A percentile compares a stretch with the other conserved stretches of the same genome.
These are phyloP conservation scores for Mellilla xanthometata DNA, from an alignment of 2,888 invertebrate species.

Conservation along the genomic window DNA sequence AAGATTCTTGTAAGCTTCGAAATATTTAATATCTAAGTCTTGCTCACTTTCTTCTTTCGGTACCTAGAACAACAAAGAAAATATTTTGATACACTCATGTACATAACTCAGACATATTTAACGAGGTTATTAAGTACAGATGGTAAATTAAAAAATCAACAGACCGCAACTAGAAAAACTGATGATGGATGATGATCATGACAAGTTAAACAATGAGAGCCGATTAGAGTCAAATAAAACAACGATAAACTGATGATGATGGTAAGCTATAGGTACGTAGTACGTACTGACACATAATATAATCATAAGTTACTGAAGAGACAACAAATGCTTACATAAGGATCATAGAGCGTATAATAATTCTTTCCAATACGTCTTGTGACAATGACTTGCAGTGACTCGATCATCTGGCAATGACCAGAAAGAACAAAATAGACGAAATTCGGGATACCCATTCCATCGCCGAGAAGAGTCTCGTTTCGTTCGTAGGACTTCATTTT, in stretches of 20 bases:
- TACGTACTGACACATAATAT: no score
- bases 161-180: no score
- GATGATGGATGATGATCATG: no score
- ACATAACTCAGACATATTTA: no score
- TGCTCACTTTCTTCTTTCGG: conserved; percentile 64
- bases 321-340: conserved; percentile 55
- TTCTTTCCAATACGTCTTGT: conserved; percentile 52
- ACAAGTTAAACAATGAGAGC: no score
- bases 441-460: conserved; percentile 71
- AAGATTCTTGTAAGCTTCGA: conserved; percentile 60
- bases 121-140: no score
- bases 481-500: conserved; percentile 80
- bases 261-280: no score
- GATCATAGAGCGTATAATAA: conserved; percentile 72
- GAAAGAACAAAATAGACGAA: conserved; percentile 82
- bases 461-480: conserved; percentile 81
- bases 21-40: conserved; percentile 71
- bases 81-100: no score
- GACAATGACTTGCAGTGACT: conserved; percentile 74
- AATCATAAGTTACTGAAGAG: background rate
- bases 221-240: no score
- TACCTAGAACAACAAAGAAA: conserved; percentile 40
- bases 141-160: no score
- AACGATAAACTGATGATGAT: no score
- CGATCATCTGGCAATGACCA: conserved; percentile 84